Percentiles rank a stretch among this genome's conserved stretches.
Evolutionary conservation across 1,140 invertebrate species (phyloP).

Genomic region (Neotoxoptera formosana): DNA sequence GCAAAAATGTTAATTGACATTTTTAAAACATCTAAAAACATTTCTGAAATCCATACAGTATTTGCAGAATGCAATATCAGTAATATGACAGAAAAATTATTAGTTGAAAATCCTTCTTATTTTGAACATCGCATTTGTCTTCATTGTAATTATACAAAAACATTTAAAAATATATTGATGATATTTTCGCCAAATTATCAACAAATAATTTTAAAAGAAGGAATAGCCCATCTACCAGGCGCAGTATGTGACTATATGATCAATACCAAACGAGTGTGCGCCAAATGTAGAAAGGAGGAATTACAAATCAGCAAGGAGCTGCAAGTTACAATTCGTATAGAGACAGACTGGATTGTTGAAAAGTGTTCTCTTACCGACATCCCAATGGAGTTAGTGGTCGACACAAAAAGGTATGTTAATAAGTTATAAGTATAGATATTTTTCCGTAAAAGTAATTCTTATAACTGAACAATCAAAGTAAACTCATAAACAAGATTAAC

Average conservation of each 20-base stretch:
- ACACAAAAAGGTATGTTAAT: not conserved
- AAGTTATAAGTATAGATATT: not conserved
- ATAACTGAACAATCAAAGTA: too few species aligned
- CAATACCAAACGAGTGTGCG: not conserved
- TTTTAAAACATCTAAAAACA: not conserved
- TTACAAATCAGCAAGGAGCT: not conserved
- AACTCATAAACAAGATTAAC: too few species aligned
- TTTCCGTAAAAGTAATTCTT: not conserved
- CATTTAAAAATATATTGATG: not conserved
- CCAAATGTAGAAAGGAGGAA: not conserved
- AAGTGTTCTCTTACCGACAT: not conserved
- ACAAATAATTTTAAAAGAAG: not conserved
- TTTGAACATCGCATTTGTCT: not conserved
- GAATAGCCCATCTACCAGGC: not conserved
- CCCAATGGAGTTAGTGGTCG: not conserved
- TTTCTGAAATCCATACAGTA: not conserved
- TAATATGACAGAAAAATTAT: not conserved
- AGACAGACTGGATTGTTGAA: not conserved
- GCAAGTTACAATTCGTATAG: not conserved
- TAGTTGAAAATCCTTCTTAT: not conserved
- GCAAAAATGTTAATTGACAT: not conserved
- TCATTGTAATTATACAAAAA: not conserved
- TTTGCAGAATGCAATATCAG: conserved; percentile 1
- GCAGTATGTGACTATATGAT: too few species aligned
- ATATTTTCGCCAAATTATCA: not conserved